These are phyloP conservation scores for Lampropteryx suffumata DNA, from an alignment of 2,888 invertebrate species.

Conservation along the genomic window DNA sequence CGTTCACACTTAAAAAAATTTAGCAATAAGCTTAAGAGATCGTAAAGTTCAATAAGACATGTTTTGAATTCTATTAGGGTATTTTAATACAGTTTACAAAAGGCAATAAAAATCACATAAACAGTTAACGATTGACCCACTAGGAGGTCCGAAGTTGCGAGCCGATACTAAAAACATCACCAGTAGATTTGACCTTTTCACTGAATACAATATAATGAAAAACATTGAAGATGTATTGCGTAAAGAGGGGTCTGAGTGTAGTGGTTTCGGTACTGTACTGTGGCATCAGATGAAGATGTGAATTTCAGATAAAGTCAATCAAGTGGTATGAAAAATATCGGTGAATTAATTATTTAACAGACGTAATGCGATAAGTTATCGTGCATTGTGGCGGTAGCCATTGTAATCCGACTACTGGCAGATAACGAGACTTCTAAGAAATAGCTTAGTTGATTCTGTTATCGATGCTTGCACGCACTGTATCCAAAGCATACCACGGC, in stretches of 20 bases:
- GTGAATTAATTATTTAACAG: slow-evolving; percentile 70
- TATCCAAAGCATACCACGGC: too few relatives aligned
- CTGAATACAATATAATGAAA: neutral
- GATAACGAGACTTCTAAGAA: slow-evolving; percentile 33
- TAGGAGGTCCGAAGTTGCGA: slow-evolving; percentile 62
- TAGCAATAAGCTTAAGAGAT: slow-evolving; percentile 37
- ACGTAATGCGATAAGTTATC: slow-evolving; percentile 73
- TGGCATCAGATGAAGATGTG: slow-evolving; percentile 62
- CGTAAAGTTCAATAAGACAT: slow-evolving; percentile 46
- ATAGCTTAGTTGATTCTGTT: slow-evolving; percentile 30
- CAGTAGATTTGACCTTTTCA: slow-evolving; percentile 42
- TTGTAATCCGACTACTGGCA: slow-evolving; percentile 57
- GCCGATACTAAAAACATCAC: slow-evolving; percentile 49
- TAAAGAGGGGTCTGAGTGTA: slow-evolving; percentile 39
- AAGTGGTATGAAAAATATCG: slow-evolving; percentile 66
- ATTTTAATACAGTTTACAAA: slow-evolving; percentile 65
- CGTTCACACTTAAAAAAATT: slow-evolving; percentile 31
- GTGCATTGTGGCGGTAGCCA: slow-evolving; percentile 58
- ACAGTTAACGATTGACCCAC: slow-evolving; percentile 68
- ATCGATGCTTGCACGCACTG: slow-evolving; percentile 18
- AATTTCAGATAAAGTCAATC: slow-evolving; percentile 67
- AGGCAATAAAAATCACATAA: slow-evolving; percentile 70
- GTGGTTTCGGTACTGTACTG: slow-evolving; percentile 49
- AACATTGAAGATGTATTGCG: slow-evolving; percentile 1
- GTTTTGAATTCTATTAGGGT: slow-evolving; percentile 54